phyloP scores from a whole-genome alignment of 2,888 invertebrate species.

The Pseudeuparius sepicola region DNA sequence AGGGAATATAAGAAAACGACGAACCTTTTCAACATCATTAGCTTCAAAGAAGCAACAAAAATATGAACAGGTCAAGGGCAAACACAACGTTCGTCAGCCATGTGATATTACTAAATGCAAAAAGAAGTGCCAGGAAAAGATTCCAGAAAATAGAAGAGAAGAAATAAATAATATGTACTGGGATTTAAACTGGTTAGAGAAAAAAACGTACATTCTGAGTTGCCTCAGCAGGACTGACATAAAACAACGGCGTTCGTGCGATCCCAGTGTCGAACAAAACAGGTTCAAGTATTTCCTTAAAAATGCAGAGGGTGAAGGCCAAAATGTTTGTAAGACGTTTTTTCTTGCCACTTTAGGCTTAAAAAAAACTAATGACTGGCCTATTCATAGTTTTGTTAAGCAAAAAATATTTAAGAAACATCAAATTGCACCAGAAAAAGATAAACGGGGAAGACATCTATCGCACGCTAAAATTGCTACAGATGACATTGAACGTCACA shows the following conservation, averaged over 20 bases:
- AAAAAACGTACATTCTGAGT: conserved; percentile 1
- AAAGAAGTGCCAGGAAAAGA: not conserved
- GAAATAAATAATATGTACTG: conserved; percentile 1
- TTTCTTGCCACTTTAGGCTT: conserved; percentile 11
- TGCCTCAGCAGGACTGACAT: no score
- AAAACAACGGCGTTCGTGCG: no score
- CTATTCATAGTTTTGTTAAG: conserved; percentile 4
- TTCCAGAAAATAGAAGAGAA: conserved; percentile 2
- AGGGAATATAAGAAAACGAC: no score
- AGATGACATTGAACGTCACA: conserved; percentile 4
- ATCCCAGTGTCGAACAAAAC: no score
- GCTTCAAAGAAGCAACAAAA: no score
- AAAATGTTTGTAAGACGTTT: conserved; percentile 9
- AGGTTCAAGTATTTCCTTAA: conserved; percentile 6
- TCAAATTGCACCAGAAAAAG: no score
- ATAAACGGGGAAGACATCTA: not conserved
- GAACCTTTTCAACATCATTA: no score
- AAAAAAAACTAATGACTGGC: conserved; percentile 8
- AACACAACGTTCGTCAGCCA: no score
- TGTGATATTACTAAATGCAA: no score
- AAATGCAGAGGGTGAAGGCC: not conserved
- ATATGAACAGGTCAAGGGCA: no score
- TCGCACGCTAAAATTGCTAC: conserved; percentile 2
- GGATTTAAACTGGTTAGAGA: not conserved
- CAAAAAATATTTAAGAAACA: no score